Conservation (phyloP, 2,797 vertebrate genomes). For the Hafferia zeledoni region DNA sequence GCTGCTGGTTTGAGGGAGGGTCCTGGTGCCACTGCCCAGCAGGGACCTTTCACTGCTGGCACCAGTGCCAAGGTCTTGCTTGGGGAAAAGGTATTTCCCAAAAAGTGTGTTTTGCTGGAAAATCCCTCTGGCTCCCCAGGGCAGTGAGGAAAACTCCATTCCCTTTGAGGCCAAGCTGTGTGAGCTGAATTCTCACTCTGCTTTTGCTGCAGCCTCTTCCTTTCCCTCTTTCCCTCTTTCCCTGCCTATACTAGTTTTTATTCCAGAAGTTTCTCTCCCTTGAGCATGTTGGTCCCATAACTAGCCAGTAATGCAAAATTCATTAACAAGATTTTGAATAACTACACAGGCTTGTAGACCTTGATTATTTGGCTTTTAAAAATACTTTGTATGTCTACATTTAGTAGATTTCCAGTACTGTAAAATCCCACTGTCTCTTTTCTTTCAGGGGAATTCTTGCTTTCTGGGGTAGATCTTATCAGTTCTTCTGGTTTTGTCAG, state of each 20-base stretch:
- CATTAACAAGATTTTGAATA: background rate
- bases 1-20: background rate
- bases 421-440: background rate
- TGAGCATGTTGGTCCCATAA: background rate
- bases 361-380: background rate
- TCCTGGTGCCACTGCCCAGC: background rate
- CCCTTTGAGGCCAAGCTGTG: background rate
- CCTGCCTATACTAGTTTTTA: background rate
- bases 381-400: background rate
- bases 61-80: background rate
- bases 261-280: constrained; percentile 5
- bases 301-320: background rate
- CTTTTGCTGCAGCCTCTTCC: background rate
- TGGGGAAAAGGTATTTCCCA: background rate
- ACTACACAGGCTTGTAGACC: background rate
- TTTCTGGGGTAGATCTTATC: constrained; percentile 8
- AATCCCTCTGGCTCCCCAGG: background rate
- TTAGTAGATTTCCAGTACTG: background rate
- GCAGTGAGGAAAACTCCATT: background rate
- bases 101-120: background rate
- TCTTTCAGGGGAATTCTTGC: background rate
- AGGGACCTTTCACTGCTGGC: background rate
- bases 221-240: background rate
- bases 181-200: background rate
- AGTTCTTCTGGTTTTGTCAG: constrained; percentile 16